Base-by-base conservation (phyloP, 2,113 vertebrate genomes). In the Microtus montanus region DNA sequence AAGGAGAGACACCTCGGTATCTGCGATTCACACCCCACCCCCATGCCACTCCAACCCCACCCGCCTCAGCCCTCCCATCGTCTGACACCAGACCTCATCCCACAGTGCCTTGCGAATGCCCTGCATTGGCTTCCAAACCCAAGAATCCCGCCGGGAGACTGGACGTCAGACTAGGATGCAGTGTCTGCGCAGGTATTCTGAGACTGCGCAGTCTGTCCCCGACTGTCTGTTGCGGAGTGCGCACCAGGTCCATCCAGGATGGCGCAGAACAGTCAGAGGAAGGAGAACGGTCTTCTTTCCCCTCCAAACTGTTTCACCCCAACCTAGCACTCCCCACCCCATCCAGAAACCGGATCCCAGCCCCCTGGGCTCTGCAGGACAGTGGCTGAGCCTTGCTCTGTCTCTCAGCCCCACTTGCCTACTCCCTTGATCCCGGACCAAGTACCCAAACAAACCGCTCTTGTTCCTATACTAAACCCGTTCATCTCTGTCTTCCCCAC, bases 201-300 rank as follows among this genome's bases (percentile, higher is more conserved):
- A 90, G 78, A 63, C 58, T 93, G 95, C 71, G 91, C 96, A 92
- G 33, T 75, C 19, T 44, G 64, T 22, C 75, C 92, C 94, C 2
- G 10, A 33, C 74, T 0, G 70, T 33, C 74, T 0, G 58, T 28
- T 92, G 54, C 22, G 70, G 58, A 86, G 84, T 92, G 74, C 47
- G 83, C 63, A 4, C 30, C 0, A 71, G 5, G 41, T 73, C 87
- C 14, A 17, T 44, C 19, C 12, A 0, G 64, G 22, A 20, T 15
- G 89, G 61, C 33, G n/a, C 68, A 5, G 41, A 28, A 64, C 6
- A 17, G 8, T 1, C 20, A 14, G 44, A 66, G 78, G n/a, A 58
- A 38, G n/a, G 47, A 86, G 41, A 24, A 35, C 11, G 80, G 5
- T 13, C 24, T 6, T 24, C 30, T 35, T 19, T n/a, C 17, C 35